phyloP scores from a whole-genome alignment of 2,888 invertebrate genomes.

The Hydrotaea cyrtoneurina region DNA sequence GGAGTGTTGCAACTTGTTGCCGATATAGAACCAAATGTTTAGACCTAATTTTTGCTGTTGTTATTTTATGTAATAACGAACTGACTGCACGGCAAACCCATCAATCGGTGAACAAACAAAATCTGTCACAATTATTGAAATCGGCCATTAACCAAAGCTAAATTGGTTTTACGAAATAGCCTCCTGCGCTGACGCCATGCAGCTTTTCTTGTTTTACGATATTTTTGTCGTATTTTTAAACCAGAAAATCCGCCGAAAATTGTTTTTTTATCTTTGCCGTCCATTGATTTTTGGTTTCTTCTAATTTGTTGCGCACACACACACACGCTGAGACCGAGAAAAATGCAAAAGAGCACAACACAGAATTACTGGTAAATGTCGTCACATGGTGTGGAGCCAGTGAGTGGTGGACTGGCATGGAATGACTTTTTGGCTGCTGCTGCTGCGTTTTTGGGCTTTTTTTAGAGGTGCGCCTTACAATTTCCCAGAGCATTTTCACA shows the following conservation, averaged over 20 bases:
- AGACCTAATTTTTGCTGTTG: too few relatives aligned
- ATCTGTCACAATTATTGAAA: slow-evolving; percentile 52
- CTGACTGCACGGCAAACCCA: background rate
- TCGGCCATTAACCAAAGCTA: slow-evolving; percentile 39
- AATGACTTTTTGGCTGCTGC: too few relatives aligned
- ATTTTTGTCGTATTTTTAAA: slow-evolving; percentile 37
- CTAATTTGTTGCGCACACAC: slow-evolving; percentile 17
- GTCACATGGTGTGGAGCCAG: background rate
- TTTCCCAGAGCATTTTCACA: slow-evolving; percentile 52
- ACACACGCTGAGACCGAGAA: too few relatives aligned
- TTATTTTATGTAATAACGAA: background rate
- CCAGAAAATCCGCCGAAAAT: background rate
- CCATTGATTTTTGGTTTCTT: slow-evolving; percentile 20
- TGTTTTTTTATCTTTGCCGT: slow-evolving; percentile 24
- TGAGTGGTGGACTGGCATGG: too few relatives aligned
- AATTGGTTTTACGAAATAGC: slow-evolving; percentile 25
- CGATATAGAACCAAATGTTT: too few relatives aligned
- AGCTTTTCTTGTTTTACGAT: too few relatives aligned
- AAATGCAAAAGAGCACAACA: too few relatives aligned
- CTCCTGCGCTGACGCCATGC: slow-evolving; percentile 8
- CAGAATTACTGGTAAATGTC: too few relatives aligned
- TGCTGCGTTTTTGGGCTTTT: slow-evolving; percentile 17
- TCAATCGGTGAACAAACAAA: slow-evolving; percentile 42
- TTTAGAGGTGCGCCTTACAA: slow-evolving; percentile 48
- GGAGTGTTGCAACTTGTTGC: too few relatives aligned